Evolutionary conservation across 2,113 vertebrate species (phyloP).

Genomic region (Gopherus flavomarginatus): DNA sequence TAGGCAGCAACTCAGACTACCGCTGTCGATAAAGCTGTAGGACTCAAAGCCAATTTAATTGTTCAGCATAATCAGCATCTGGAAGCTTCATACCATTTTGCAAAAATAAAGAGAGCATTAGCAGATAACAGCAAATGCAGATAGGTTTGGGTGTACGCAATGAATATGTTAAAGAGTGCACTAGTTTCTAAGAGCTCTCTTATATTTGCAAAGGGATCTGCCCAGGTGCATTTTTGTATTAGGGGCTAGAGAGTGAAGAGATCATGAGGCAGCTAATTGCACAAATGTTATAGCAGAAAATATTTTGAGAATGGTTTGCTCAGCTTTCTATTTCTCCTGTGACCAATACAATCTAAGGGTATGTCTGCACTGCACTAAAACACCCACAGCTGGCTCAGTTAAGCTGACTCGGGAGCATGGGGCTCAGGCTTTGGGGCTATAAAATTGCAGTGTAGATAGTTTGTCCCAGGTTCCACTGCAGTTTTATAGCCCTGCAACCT

Average conservation of each 20-base stretch:
- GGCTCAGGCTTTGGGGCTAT: no score
- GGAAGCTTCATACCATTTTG: not conserved
- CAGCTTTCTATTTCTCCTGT: no score
- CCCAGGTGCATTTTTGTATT: not conserved
- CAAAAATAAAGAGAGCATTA: not conserved
- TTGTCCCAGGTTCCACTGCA: no score
- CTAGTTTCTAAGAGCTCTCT: not conserved
- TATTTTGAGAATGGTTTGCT: no score
- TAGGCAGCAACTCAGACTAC: constrained; percentile 3
- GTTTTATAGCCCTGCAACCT: no score
- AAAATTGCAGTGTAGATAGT: no score
- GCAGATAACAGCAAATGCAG: not conserved
- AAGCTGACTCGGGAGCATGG: no score
- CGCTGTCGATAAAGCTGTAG: not conserved
- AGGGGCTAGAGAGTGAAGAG: not conserved
- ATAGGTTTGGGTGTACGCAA: not conserved
- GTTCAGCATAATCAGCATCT: not conserved
- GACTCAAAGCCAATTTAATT: not conserved
- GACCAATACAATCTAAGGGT: no score
- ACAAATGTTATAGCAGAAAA: not conserved
- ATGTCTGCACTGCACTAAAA: no score
- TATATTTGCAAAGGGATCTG: no score
- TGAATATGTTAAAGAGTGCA: not conserved
- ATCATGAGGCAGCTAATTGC: not conserved
- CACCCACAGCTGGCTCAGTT: no score